A percentile compares a stretch with the other conserved stretches of the same genome.
These are phyloP conservation scores for Heloderma charlesbogerti DNA, from an alignment of 2,113 vertebrate genomes.

Conservation along the genomic window DNA sequence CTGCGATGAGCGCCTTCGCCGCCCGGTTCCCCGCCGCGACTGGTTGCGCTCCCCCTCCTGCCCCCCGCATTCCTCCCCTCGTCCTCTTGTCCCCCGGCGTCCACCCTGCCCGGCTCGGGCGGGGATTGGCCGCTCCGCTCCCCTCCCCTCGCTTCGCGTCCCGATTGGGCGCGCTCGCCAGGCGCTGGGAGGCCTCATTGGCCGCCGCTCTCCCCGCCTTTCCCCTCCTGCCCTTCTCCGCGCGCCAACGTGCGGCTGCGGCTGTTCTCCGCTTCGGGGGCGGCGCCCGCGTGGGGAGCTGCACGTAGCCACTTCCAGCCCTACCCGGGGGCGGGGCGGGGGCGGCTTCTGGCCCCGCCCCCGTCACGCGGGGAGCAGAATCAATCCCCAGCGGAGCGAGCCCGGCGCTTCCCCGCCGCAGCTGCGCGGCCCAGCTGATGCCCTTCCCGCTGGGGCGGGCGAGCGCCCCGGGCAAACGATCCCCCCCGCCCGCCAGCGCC, in stretches of 20 bases:
- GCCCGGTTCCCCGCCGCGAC: not conserved
- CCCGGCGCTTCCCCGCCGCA: no score
- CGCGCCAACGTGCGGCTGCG: not conserved
- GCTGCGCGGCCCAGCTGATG: no score
- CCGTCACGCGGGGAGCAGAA: conserved; percentile 1
- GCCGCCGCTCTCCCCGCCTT: not conserved
- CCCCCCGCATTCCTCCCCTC: not conserved
- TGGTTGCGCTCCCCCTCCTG: not conserved
- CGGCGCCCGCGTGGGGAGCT: conserved; percentile 50
- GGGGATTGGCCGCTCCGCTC: not conserved
- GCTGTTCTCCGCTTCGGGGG: not conserved
- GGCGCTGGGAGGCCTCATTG: not conserved
- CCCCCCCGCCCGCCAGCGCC: no score
- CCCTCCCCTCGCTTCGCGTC: not conserved
- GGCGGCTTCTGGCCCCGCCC: not conserved
- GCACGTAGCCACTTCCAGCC: conserved; percentile 46
- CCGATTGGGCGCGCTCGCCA: conserved; percentile 15
- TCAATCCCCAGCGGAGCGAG: no score
- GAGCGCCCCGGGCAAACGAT: no score
- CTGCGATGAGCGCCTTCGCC: no score
- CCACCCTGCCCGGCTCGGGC: no score
- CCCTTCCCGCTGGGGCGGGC: no score
- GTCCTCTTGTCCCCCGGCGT: not conserved
- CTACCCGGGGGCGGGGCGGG: not conserved
- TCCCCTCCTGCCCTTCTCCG: not conserved